Evolutionary conservation across 2,888 invertebrate genomes (phyloP), one percentile per base, ranked within the genome.

Genomic region (Phlogophora meticulosa): DNA sequence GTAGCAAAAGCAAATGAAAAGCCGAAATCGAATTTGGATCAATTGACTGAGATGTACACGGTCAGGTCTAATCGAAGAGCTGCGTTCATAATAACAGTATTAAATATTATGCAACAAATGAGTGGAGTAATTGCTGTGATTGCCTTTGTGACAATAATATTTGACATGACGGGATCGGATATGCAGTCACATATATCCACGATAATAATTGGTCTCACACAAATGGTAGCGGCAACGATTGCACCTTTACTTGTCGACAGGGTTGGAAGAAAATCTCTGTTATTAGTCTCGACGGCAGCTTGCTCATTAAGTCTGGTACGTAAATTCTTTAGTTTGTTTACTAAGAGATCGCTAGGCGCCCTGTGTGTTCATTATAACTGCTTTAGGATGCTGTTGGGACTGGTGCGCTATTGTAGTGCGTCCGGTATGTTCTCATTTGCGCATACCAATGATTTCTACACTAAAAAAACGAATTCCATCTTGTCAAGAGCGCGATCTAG

Each of bases 271-370:
- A 88, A 77, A 56, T 57, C 68, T 2, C 65, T 92, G 4, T 40
- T 92, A n/a, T 55, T 89, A 11, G n/a, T 79, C 0, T 91, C 92
- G 0, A 89, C 89, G 0, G 82, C 78, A 3, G 57, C 76, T 1
- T 90, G 90, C 53, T 78, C 75, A 59, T 49, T 90, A 0, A 89
- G 88, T 80, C 85, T 91, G 81, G 92, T 92, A n/a, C n/a, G n/a
- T n/a, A 75, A 87, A 88, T 76, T 40, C 9, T 20, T n/a, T 13
- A 11, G 24, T 36, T 52, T 15, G 4, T n/a, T 53, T 28, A 11
- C n/a, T n/a, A n/a, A n/a, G n/a, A n/a, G n/a, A n/a, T n/a, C n/a
- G n/a, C n/a, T n/a, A n/a, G n/a, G n/a, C n/a, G n/a, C n/a, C n/a
- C n/a, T n/a, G n/a, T n/a, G n/a, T n/a, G n/a, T n/a, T n/a, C n/a